Conservation (phyloP, 2,888 invertebrate species). For the Gortyna flavago region DNA sequence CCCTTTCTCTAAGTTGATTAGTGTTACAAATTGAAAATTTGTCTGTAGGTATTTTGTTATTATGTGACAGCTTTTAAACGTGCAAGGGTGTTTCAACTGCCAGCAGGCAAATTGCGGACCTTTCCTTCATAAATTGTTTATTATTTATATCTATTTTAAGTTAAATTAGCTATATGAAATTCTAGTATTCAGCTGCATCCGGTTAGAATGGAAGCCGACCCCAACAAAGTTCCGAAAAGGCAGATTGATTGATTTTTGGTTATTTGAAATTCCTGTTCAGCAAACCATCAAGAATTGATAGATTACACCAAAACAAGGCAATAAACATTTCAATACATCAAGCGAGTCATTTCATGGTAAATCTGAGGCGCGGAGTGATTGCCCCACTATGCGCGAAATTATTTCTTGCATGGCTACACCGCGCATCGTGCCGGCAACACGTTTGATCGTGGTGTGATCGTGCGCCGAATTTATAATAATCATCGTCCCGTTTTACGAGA, state of each 20-base stretch:
- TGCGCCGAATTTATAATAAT: constrained; percentile 47
- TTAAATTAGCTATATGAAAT: not conserved
- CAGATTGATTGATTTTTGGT: not conserved
- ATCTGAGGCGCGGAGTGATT: constrained; percentile 39
- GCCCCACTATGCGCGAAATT: constrained; percentile 21
- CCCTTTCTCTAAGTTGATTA: constrained; percentile 17
- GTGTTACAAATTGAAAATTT: constrained; percentile 1
- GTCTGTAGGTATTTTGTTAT: constrained; percentile 7
- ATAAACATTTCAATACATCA: constrained; percentile 18
- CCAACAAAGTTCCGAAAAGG: not conserved
- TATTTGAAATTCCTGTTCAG: not conserved
- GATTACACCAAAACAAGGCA: constrained; percentile 14
- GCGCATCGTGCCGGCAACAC: not conserved
- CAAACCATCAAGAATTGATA: not conserved
- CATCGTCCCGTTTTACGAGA: constrained; percentile 24
- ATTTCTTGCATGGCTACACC: constrained; percentile 1
- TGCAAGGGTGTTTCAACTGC: not conserved
- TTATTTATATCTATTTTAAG: not conserved
- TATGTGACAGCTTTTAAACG: not conserved
- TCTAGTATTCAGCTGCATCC: not conserved
- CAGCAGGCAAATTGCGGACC: not conserved
- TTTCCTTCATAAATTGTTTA: not conserved
- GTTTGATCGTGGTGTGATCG: constrained; percentile 28
- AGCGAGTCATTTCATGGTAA: constrained; percentile 44
- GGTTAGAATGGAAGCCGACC: not conserved